Evolutionary conservation across 2,888 invertebrate species (phyloP), one percentile per base, ranked within the genome.

Genomic region (Polydrusus pterygomalis): DNA sequence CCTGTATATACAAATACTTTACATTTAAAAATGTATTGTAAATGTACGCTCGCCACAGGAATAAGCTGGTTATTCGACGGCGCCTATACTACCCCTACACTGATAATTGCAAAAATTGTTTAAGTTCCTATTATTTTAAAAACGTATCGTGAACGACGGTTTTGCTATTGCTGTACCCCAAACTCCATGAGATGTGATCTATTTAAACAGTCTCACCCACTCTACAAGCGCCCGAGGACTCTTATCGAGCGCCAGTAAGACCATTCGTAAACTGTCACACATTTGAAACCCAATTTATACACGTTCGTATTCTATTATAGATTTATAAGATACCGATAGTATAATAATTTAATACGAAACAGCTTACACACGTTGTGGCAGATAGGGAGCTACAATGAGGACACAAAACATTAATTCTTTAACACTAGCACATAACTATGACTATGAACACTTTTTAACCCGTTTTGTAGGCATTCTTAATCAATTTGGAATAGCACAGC

Each of bases 381-480:
- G 40, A 62, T 62, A 63, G 25, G 25, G 60, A 47, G n/a, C 25
- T 45, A 17, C 75, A 63, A 71, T 75, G 75, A 75, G 30, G 20
- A 72, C 75, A 72, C 75, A 75, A 75, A 75, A 75, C 75, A 25
- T 40, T 40, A 56, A 25, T 25, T 25, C 25, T 25, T 65, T 65
- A 65, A 65, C 47, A 17, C 62, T 69, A 63, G 25, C 5, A 25
- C 25, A 25, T 25, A 25, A 25, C 25, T 25, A 74, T 20, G 58
- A 20, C 60, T 62, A 62, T 74, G 74, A 70, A 74, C 70, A 74
- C 69, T 47, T 69, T 70, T 47, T 7, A 70, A 72, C 54, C 74
- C 74, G 64, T 69, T 74, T 70, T 56, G 25, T 56, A 69, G 51
- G 69, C 34, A 20, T 54, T 10, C 51, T 67, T 51, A 54, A 65